Evolutionary conservation across 2,797 vertebrate species (phyloP), one percentile per base, ranked within the genome.

Genomic region (Lacerta agilis): DNA sequence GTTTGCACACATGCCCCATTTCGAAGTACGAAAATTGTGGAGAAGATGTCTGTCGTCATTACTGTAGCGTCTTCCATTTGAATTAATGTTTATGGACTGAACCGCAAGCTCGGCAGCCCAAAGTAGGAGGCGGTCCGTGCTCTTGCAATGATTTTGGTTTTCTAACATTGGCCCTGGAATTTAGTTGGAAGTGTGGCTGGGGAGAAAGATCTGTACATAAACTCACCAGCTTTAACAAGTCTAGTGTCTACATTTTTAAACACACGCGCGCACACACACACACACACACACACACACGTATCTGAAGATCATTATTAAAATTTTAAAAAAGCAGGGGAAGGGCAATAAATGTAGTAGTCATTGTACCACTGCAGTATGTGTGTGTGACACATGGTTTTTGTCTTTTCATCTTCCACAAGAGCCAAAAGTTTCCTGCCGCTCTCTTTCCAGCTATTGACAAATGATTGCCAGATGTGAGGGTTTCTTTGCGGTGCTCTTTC

Each of bases 341-440:
- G 76, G 90, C 90, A 89, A 96, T 94, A 97, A 96, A 95, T 96
- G 93, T 96, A 97, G 97, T 98, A 98, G 97, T 97, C 97, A 97
- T 97, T 97, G 97, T 97, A 97, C 97, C 97, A 97, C 96, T 95
- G 92, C 96, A 95, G 95, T 96, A 55, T 55, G 95, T 95, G 96
- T 97, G 97, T 96, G 98, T 95, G 97, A 98, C 98, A 98, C 97
- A 97, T 98, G 98, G 97, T 98, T 98, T 98, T 98, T 97, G 97
- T 98, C 98, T 98, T 99, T 98, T 99, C 98, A 98, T 98, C 98
- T 98, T 98, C 97, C 95, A 96, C 97, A 97, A 98, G 97, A 98
- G 98, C 97, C 97, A 97, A 97, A 98, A 96, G 97, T 98, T 98
- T 99, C 98, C 98, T 99, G 98, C 98, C 96, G 98, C 98, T 98